phyloP scores from a whole-genome alignment of 2,113 vertebrate genomes.

The Malurus cyaneus region DNA sequence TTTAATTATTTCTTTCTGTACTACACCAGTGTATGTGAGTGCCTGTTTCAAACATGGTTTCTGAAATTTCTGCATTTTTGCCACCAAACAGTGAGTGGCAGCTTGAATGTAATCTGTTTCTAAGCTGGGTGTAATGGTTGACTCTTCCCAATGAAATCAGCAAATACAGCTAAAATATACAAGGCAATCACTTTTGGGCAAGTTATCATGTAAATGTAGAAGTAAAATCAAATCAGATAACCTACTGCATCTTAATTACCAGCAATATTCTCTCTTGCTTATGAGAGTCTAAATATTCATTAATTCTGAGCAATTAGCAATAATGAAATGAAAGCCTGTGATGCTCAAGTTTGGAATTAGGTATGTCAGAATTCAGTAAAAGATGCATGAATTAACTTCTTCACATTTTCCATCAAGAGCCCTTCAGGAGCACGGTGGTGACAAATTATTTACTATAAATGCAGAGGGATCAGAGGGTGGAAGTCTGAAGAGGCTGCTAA shows the following conservation, averaged over 20 bases:
- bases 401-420: not conserved
- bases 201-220: slow-evolving; percentile 1
- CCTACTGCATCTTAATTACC: slow-evolving; percentile 37
- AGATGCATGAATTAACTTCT: slow-evolving; percentile 2
- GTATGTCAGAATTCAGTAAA: not conserved
- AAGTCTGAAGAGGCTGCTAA: not conserved
- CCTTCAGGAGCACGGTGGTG: not conserved
- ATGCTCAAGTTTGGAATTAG: slow-evolving; percentile 9
- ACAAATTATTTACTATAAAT: not conserved
- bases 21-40: too few relatives aligned
- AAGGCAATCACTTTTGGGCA: not conserved
- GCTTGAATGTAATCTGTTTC: not conserved
- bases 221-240: slow-evolving; percentile 43
- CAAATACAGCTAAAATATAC: not conserved
- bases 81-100: not conserved
- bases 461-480: not conserved
- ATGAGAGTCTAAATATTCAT: slow-evolving; percentile 41
- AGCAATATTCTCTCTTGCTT: not conserved
- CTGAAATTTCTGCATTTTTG: not conserved
- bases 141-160: not conserved
- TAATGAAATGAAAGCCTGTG: slow-evolving; percentile 1
- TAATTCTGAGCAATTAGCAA: slow-evolving; percentile 50
- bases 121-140: not conserved
- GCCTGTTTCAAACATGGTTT: not conserved
- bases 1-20: not conserved